Evolutionary conservation across 2,888 invertebrate genomes (phyloP), one percentile per base, ranked within the genome.

Genomic region (Galeopsomyia nigrocyanea): DNA sequence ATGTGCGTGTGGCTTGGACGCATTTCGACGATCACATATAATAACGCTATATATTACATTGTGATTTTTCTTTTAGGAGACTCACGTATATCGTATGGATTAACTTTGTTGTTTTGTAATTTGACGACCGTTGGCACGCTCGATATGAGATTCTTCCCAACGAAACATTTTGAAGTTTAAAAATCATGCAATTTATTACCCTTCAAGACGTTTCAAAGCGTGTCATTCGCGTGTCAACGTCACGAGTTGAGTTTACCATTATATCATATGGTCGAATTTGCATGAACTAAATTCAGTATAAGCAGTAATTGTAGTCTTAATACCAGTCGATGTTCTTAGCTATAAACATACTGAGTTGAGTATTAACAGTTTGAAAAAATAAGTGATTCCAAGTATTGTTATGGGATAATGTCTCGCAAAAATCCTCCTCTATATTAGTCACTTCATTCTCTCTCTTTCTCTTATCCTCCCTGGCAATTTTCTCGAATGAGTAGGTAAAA

Each of bases 1-100:
- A 79, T 76, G 78, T 76, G 78, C 77, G 77, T 74, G 74, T 76
- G 74, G 75, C 77, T 78, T 78, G 75, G 75, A 78, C 76, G 64
- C 72, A 39, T 73, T 26, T 68, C 74, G 64, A 72, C 26, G 31
- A 58, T 61, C 19, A 51, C n/a, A n/a, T n/a, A n/a, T 67, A 57
- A 57, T 10, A 39, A 39, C 7, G 39, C 39, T 39, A 7, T 31
- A 31, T 3, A 10, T 50, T 49, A 72, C n/a, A 14, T 55, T 62
- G 47, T 46, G 31, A 62, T 10, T 58, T 56, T 39, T 39, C 39
- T 39, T 39, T 39, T 56, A 56, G 31, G 50, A 61, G 51, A 65
- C 14, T 58, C 26, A 26, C 5, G 5, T 26, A 26, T 5, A 39
- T 39, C 49, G 46, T 68, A 68, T 73, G 68, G n/a, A 49, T 26